Conservation (phyloP, 2,888 invertebrate genomes). For the Crossocerus cetratus region DNA sequence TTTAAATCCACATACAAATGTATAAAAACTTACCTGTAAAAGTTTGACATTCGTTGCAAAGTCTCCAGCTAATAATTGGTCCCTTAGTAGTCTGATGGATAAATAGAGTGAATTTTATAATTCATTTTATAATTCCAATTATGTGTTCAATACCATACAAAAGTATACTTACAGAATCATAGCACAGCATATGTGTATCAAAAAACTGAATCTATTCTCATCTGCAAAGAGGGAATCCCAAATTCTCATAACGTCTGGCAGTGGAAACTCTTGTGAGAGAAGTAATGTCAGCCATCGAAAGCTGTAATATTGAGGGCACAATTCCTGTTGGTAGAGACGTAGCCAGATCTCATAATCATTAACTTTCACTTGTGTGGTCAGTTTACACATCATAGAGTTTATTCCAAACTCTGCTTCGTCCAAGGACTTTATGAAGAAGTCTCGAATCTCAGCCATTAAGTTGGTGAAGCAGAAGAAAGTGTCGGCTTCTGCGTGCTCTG, state of each 20-base stretch:
- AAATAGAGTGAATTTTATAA: constrained; percentile 15
- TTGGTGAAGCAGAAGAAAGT: constrained; percentile 99
- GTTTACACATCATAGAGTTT: constrained; percentile 91
- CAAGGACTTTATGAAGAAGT: constrained; percentile 96
- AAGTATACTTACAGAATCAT: constrained; percentile 93
- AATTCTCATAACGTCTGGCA: constrained; percentile 97
- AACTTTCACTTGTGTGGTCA: constrained; percentile 86
- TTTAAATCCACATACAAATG: not conserved
- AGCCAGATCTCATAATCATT: constrained; percentile 89
- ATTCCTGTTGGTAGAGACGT: constrained; percentile 88
- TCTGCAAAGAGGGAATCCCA: constrained; percentile 99
- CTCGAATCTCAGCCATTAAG: constrained; percentile 97
- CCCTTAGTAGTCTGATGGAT: constrained; percentile 85
- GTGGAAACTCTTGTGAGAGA: constrained; percentile 97
- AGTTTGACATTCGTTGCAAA: constrained; percentile 96
- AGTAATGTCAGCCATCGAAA: constrained; percentile 97
- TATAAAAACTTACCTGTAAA: constrained; percentile 82
- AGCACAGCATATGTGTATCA: constrained; percentile 95
- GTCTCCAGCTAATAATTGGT: constrained; percentile 90
- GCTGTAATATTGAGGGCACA: constrained; percentile 97
- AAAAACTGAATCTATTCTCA: constrained; percentile 91
- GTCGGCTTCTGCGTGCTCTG: constrained; percentile 96
- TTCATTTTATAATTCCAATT: not conserved
- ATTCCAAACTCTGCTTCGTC: constrained; percentile 96
- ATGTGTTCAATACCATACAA: not conserved